These are phyloP conservation scores for Lates japonicus DNA, from an alignment of 2,797 vertebrate species.

Conservation along the genomic window DNA sequence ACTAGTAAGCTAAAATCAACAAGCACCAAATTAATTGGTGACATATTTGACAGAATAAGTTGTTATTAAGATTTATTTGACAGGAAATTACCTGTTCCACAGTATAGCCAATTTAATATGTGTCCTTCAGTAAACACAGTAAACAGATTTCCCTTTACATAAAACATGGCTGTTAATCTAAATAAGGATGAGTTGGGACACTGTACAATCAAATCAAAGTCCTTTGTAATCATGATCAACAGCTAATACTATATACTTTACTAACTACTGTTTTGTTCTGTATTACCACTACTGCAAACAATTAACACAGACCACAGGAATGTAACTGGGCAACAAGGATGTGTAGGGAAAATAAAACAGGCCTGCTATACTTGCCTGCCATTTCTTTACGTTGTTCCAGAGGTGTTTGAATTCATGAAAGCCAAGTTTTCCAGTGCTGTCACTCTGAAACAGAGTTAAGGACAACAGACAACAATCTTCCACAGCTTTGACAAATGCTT, in stretches of 20 bases:
- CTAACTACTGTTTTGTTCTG: too few species aligned
- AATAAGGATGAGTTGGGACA: background rate
- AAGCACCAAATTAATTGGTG: background rate
- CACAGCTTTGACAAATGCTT: slow-evolving; percentile 16
- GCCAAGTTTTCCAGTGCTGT: slow-evolving; percentile 94
- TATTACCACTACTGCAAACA: background rate
- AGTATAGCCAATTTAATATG: background rate
- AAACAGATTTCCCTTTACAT: background rate
- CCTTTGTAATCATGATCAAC: rapidly evolving
- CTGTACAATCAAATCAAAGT: background rate
- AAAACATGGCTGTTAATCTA: slow-evolving; percentile 14
- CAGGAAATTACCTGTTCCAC: background rate
- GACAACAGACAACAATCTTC: slow-evolving; percentile 35
- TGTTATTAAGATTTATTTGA: background rate
- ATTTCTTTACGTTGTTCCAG: slow-evolving; percentile 96
- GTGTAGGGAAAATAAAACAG: background rate
- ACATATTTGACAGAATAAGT: background rate
- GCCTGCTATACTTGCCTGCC: slow-evolving; percentile 88
- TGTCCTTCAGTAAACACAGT: background rate
- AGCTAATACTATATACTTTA: background rate
- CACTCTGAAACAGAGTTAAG: slow-evolving; percentile 86
- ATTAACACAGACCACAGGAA: slow-evolving; percentile 28
- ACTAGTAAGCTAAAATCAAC: background rate
- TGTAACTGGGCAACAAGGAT: background rate
- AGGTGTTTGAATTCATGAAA: slow-evolving; percentile 97